Base-by-base conservation (phyloP, 1,140 invertebrate genomes). In the Conus ventricosus region DNA sequence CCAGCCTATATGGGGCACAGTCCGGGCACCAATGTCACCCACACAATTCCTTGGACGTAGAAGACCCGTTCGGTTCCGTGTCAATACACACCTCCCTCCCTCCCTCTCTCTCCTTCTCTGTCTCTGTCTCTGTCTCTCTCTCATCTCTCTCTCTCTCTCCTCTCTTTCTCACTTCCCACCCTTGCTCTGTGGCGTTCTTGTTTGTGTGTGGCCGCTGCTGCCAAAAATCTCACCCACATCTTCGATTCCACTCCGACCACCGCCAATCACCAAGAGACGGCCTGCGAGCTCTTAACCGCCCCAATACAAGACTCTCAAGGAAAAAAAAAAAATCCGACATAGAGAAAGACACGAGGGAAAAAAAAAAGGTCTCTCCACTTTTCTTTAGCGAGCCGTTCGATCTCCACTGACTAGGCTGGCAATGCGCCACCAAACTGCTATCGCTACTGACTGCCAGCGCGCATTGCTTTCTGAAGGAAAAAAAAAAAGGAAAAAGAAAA, bases 371-470 rank as follows among this genome's bases (percentile, higher is more conserved):
- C 67, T 39, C 23, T 75, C 71, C 85, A 87, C 85, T 87, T 76
- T 76, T 78, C 75, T 87, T 87, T 54, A 57, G 23, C 54, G 39
- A 3, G 51, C 27, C 17, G 39, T 87, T 75, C 71, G 85, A 75
- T 87, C 51, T 54, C 75, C 53, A 10, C n/a, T 87, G 71, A 87
- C 71, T 87, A 4, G 13, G 54, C 75, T 87, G 85, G 85, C 85
- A 76, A n/a, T 53, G 25, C 5, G 85, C 85, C 85, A 87, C 85
- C 23, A 23, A 39, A 57, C 25, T 71, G 54, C 67, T 78, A 57
- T 87, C 39, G 54, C 25, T 78, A 55, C 84, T 85, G 60, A 51
- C 13, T 57, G 20, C 20, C 55, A 63, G 27, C 39, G 25, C 20
- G 83, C 57, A 55, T 5, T 13, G 20, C 51, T 25, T n/a, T 15